These are phyloP conservation scores for Xenopus borealis DNA, from an alignment of 2,113 vertebrate species.

Conservation along the genomic window DNA sequence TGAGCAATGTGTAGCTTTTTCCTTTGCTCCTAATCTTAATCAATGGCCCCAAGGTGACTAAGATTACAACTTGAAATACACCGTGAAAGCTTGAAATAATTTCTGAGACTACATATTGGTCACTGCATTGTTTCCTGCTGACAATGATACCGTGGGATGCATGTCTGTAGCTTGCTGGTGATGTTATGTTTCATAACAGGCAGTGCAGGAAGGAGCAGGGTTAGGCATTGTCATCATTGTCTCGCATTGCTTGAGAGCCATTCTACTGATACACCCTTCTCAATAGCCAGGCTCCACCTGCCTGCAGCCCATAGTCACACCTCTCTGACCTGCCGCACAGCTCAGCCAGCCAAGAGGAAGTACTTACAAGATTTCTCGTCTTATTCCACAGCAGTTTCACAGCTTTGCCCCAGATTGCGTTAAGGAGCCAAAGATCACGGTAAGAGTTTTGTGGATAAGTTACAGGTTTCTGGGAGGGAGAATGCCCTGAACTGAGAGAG, in stretches of 20 bases:
- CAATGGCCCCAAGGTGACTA: too few species aligned
- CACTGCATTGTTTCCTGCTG: not conserved
- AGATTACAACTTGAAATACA: too few species aligned
- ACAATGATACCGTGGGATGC: not conserved
- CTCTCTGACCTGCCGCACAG: constrained; percentile 25
- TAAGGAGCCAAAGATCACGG: too few species aligned
- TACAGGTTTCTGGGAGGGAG: too few species aligned
- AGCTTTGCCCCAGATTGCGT: too few species aligned
- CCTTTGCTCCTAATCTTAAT: too few species aligned
- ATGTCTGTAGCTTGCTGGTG: not conserved
- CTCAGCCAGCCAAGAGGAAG: constrained; percentile 23
- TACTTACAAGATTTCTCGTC: not conserved
- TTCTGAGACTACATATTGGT: too few species aligned
- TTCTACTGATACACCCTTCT: not conserved
- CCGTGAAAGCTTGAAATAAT: too few species aligned
- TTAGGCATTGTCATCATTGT: not conserved
- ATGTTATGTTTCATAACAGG: constrained; percentile 16
- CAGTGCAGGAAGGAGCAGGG: not conserved
- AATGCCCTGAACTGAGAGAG: too few species aligned
- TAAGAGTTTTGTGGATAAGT: too few species aligned
- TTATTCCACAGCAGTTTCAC: too few species aligned
- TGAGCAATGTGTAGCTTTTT: too few species aligned
- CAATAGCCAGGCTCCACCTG: constrained; percentile 27
- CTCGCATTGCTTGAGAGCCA: constrained; percentile 20
- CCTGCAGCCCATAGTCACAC: constrained; percentile 1